These are phyloP conservation scores for Trimorus sp. DNA, from an alignment of 2,888 invertebrate species.

Conservation along the genomic window DNA sequence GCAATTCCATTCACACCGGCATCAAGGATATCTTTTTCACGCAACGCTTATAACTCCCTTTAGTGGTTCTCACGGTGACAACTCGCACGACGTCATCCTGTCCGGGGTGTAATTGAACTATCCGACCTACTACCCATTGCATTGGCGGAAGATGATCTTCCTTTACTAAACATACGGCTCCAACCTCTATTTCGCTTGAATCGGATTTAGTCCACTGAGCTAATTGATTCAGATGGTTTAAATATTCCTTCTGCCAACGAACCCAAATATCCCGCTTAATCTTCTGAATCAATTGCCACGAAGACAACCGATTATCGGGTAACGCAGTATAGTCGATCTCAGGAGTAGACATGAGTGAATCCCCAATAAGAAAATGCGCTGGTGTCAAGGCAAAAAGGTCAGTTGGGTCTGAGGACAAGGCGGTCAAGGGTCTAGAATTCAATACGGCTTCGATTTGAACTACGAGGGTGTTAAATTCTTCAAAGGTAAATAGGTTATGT, in stretches of 20 bases:
- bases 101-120: neutral
- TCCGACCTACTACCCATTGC: neutral
- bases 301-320: neutral
- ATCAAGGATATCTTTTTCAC: too few species aligned
- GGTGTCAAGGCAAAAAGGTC: neutral
- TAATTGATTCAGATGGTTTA: neutral
- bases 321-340: neutral
- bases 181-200: neutral
- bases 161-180: neutral
- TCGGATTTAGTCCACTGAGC: neutral
- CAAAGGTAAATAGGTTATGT: slow-evolving; percentile 34
- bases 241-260: neutral
- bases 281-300: neutral
- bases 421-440: slow-evolving; percentile 61
- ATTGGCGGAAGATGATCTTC: neutral
- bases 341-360: neutral
- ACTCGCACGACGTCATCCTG: slow-evolving; percentile 1
- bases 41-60: too few species aligned
- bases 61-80: neutral
- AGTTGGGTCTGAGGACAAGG: slow-evolving; percentile 6
- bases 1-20: too few species aligned
- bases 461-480: slow-evolving; percentile 65
- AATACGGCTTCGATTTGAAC: slow-evolving; percentile 60
- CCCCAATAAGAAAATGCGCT: neutral
- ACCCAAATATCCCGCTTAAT: neutral